phyloP scores from a whole-genome alignment of 2,113 vertebrate genomes.

The Thamnophis sirtalis region DNA sequence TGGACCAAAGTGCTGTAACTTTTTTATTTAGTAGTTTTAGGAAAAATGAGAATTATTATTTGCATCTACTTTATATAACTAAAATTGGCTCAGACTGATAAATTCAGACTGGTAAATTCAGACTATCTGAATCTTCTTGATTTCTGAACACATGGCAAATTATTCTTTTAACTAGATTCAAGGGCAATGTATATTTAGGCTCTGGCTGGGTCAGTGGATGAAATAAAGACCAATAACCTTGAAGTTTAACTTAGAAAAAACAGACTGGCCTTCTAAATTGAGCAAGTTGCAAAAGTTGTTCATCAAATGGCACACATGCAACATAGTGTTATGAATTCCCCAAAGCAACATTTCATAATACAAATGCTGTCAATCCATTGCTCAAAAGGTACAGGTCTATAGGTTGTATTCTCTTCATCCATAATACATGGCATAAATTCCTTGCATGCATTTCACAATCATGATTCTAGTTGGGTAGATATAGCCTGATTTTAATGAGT shows the following conservation, averaged over 20 bases:
- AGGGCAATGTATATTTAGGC: background rate
- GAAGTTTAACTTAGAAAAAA: background rate
- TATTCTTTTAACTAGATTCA: background rate
- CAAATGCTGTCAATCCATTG: background rate
- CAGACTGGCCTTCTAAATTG: background rate
- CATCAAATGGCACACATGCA: no score
- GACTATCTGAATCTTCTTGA: background rate
- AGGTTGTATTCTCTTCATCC: background rate
- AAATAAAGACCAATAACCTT: background rate
- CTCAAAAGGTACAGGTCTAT: background rate
- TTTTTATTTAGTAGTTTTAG: background rate
- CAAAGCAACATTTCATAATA: background rate
- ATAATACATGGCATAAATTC: background rate
- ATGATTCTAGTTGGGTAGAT: background rate
- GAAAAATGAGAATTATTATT: background rate
- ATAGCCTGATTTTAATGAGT: background rate
- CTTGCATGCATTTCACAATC: background rate
- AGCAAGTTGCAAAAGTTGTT: no score
- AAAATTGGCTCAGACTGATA: background rate
- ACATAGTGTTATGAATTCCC: background rate
- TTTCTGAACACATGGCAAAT: background rate
- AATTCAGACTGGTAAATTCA: background rate
- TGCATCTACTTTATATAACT: background rate
- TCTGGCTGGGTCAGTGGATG: background rate
- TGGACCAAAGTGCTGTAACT: background rate